Conservation (phyloP, 2,113 vertebrate species). For the Gymnarchus niloticus region DNA sequence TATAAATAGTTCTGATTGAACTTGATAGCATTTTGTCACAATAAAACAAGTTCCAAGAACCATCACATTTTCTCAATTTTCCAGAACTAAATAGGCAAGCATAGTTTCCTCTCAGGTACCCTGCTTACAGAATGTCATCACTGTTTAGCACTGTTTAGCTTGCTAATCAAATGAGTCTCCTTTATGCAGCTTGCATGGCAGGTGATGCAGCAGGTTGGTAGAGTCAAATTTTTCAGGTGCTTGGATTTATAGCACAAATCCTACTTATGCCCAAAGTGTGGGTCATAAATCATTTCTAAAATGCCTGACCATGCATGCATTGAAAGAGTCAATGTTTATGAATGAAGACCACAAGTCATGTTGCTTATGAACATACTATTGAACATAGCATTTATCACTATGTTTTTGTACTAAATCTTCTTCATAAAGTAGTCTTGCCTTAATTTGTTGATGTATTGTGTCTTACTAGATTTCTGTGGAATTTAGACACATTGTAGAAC, state of each 20-base stretch:
- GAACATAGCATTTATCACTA: neutral
- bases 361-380: neutral
- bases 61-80: neutral
- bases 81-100: neutral
- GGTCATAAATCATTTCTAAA: neutral
- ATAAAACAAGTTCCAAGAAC: neutral
- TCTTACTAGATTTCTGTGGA: neutral
- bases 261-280: too few relatives aligned
- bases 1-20: too few relatives aligned
- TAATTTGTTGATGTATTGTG: neutral
- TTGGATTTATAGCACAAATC: too few relatives aligned
- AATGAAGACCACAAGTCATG: neutral
- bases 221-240: too few relatives aligned
- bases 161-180: constrained; percentile 6
- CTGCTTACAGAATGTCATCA: neutral
- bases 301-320: neutral
- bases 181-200: neutral
- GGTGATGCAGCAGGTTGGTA: neutral
- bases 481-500: neutral
- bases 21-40: neutral
- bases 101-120: neutral
- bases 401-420: neutral
- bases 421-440: neutral
- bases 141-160: neutral
- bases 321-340: neutral